These are phyloP conservation scores for Euwallacea similis DNA, from an alignment of 1,140 invertebrate species.

Conservation along the genomic window DNA sequence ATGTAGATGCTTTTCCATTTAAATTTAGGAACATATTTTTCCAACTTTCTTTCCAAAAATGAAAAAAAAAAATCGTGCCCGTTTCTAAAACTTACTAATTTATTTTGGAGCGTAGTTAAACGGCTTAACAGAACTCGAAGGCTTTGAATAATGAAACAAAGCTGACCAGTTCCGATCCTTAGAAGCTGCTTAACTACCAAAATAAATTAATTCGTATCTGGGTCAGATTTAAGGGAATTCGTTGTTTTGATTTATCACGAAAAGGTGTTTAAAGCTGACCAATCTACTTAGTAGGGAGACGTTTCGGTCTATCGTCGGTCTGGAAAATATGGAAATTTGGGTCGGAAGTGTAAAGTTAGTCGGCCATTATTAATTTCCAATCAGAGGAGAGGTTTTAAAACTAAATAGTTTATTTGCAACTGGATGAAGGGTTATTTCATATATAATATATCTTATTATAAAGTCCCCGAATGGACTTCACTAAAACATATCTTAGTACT, in stretches of 20 bases:
- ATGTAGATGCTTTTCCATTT: no score
- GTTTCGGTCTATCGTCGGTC: slow-evolving; percentile 8
- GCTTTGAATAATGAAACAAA: slow-evolving; percentile 27
- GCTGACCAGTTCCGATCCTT: slow-evolving; percentile 26
- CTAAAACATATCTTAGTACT: no score
- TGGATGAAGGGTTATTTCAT: no score
- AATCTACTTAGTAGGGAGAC: slow-evolving; percentile 7
- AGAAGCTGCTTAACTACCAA: slow-evolving; percentile 30
- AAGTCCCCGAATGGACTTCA: no score
- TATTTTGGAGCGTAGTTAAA: slow-evolving; percentile 29
- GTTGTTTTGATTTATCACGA: slow-evolving; percentile 28
- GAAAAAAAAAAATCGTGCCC: slow-evolving; percentile 18
- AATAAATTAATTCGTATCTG: slow-evolving; percentile 32
- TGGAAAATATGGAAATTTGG: slow-evolving; percentile 15
- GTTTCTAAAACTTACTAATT: background rate
- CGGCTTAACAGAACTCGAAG: slow-evolving; percentile 23
- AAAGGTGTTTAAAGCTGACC: slow-evolving; percentile 25
- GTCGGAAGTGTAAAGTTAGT: background rate
- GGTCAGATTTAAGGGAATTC: slow-evolving; percentile 26
- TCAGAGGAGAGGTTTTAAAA: no score
- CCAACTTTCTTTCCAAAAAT: no score
- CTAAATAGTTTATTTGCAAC: no score
- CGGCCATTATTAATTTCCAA: background rate
- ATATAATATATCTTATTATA: no score
- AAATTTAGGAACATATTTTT: no score